Evolutionary conservation across 2,797 vertebrate genomes (phyloP).

Genomic region (Bradypus variegatus): DNA sequence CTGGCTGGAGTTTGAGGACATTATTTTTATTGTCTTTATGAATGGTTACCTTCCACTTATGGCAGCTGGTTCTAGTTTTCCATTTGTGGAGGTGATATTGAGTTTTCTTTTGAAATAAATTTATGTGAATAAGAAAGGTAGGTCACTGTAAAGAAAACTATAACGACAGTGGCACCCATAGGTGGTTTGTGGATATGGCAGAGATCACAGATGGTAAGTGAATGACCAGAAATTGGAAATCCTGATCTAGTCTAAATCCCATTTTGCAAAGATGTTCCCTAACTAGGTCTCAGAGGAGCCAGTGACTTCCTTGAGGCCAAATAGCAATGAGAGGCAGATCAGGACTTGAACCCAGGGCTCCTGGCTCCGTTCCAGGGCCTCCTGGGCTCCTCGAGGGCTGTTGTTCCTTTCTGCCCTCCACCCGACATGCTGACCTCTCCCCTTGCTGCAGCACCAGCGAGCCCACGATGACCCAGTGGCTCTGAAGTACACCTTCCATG

Average conservation of each 20-base stretch:
- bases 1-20: not conserved
- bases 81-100: not conserved
- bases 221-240: not conserved
- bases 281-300: not conserved
- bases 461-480: slow-evolving; percentile 94
- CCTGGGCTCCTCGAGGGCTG: accelerated
- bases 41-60: not conserved
- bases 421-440: not conserved
- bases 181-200: not conserved
- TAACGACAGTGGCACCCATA: not conserved
- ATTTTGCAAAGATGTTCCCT: not conserved
- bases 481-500: slow-evolving; percentile 93
- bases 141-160: not conserved
- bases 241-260: not conserved
- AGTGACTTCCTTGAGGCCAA: not conserved
- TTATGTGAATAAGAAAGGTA: not conserved
- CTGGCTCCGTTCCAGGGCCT: accelerated
- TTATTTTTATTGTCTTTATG: not conserved
- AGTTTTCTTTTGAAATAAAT: not conserved
- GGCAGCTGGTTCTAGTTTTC: not conserved
- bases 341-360: not conserved
- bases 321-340: not conserved
- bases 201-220: not conserved
- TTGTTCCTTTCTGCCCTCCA: accelerated
- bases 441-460: slow-evolving; percentile 87